Evolutionary conservation across 2,113 vertebrate genomes (phyloP), one percentile per base, ranked within the genome.

Genomic region (Tringa solitaria): DNA sequence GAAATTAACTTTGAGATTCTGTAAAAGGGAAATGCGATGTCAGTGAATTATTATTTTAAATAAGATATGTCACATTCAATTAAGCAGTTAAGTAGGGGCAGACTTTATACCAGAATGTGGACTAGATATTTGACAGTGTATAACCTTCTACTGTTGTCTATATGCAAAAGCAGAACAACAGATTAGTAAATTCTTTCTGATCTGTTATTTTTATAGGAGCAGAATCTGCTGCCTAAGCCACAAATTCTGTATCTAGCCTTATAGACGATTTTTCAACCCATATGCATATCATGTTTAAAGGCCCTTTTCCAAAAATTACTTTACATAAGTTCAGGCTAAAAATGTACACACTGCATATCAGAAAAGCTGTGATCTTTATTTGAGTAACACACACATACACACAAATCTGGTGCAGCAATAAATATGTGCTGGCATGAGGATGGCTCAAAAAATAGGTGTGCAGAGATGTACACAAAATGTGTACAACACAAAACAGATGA

Each of bases 221-320:
- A 81, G 45, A 84, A 86, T 48, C 43, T 94, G 28, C 26, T 79
- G 59, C 27, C 33, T 74, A 85, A 46, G 35, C 14, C 60, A 64
- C 9, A 80, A 74, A 45, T 72, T 64, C 64, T 19, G 2, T 30
- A 46, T 28, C 64, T 60, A 60, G 37, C 7, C 30, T 12, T 78
- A 83, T 0, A 76, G 19, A 72, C 88, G 93, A 97, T 95, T 94
- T 97, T 97, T 96, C 88, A 96, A 97, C 93, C 95, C 93, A 81
- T 92, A 91, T 96, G 77, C 95, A 92, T 67, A 87, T 14, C 8
- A 76, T 28, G 10, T 90, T 95, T 84, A 93, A 96, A 93, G 46
- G 48, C 51, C 95, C 93, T 84, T 95, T 84, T 74, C 65, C 23
- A 93, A 93, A 95, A 92, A 77, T 84, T 24, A 95, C 61, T 96